Evolutionary conservation across 2,797 vertebrate species (phyloP).

Genomic region (Coluber constrictor): DNA sequence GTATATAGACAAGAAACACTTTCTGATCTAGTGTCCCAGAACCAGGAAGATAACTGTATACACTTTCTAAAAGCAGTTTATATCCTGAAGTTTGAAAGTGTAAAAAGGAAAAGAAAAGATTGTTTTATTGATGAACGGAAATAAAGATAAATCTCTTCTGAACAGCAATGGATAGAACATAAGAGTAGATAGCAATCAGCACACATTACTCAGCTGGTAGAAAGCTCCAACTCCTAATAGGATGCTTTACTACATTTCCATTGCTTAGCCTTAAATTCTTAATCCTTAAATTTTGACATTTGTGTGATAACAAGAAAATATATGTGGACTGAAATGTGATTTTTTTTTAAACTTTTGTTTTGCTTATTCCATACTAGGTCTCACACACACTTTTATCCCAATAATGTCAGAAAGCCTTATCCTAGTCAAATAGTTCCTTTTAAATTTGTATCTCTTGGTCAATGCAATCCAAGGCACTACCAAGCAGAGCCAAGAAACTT

Average conservation of each 20-base stretch:
- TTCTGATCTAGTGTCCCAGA: background rate
- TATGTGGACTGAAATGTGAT: background rate
- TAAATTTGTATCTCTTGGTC: background rate
- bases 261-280: background rate
- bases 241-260: background rate
- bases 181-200: background rate
- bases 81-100: background rate
- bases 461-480: background rate
- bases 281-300: background rate
- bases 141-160: background rate
- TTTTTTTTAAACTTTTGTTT: background rate
- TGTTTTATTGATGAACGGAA: background rate
- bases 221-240: background rate
- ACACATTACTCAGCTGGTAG: background rate
- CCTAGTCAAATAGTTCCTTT: background rate
- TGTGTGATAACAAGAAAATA: background rate
- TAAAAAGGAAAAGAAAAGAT: background rate
- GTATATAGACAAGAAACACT: background rate
- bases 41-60: background rate
- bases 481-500: slow-evolving; percentile 22
- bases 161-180: background rate
- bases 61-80: background rate
- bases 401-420: background rate
- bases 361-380: too few relatives aligned
- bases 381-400: background rate